Base-by-base conservation (phyloP, 2,888 invertebrate species). In the Agonum fuliginosum region DNA sequence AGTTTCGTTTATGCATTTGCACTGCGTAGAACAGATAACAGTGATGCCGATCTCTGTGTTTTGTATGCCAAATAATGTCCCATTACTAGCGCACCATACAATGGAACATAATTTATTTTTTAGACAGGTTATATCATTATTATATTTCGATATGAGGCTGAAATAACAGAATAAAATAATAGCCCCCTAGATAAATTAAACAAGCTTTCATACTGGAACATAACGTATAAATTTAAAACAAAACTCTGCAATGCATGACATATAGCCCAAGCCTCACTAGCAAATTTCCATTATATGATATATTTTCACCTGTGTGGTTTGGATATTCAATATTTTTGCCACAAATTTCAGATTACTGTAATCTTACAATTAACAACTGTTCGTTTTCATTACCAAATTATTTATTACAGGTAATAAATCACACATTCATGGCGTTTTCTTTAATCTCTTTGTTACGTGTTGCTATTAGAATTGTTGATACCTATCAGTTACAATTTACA, bases 131-230 rank as follows among this genome's bases (percentile, higher is more conserved):
- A 62, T 62, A 30, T 30, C 30, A 62, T 62, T 62, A 62, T 62
- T 62, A 62, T 62, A 62, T 62, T 30, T 17, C 58, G 58, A 62
- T 62, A 62, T 62, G 14, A 62, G 30, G 14, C 58, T 62, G 58
- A 62, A 62, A 62, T 62, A 62, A 62, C 58, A 62, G 30, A 62
- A 62, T 62, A 62, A 62, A 62, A 62, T 62, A 62, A 69, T 69
- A 46, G 69, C 43, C 14, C 69, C 41, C 69, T 46, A 69, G 69
- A 69, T 69, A 69, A 46, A 69, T 69, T 69, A 62, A 54, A 62
- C 58, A 62, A 30, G 58, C 30, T 62, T 62, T 30, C 34, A 62
- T 30, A 12, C 17, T 58, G 58, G 58, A 12, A 30, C 58, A 62
- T 62, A 62, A 30, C 58, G 30, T 30, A 62, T 30, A 62, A 62